These are phyloP conservation scores for Drosophila neonasuta DNA, from an alignment of 2,888 invertebrate genomes.

Conservation along the genomic window DNA sequence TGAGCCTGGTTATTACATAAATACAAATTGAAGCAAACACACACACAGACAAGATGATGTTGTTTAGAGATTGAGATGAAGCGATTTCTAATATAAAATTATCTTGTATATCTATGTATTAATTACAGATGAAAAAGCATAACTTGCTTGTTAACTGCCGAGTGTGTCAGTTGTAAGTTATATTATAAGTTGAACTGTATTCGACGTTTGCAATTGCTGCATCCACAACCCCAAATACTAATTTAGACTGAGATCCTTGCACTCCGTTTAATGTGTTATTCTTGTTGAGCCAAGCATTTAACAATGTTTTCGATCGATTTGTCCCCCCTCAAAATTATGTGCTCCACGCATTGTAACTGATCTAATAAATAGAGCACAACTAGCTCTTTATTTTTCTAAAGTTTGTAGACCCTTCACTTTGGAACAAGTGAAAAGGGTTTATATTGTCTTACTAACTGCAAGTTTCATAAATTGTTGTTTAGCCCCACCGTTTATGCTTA, in stretches of 20 bases:
- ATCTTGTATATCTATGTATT: constrained; percentile 26
- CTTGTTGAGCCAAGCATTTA: background rate
- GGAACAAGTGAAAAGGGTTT: background rate
- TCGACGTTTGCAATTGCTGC: constrained; percentile 2
- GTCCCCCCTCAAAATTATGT: constrained; percentile 1
- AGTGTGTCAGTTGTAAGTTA: constrained; percentile 55
- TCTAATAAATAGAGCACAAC: background rate
- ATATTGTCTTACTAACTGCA: constrained; percentile 24
- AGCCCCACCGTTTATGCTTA: background rate
- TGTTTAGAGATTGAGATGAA: background rate
- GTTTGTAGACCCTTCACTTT: background rate
- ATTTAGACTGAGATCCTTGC: background rate
- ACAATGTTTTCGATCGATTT: constrained; percentile 9
- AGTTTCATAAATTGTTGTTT: constrained; percentile 10
- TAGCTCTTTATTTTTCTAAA: background rate
- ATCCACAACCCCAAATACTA: background rate
- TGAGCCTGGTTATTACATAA: constrained; percentile 35
- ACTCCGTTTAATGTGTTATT: background rate
- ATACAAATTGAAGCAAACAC: constrained; percentile 1
- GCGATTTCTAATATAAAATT: constrained; percentile 6
- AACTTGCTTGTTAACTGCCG: constrained; percentile 31
- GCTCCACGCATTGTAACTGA: background rate
- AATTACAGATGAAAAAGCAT: constrained; percentile 65
- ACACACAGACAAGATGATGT: background rate
- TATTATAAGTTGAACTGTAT: constrained; percentile 25